Conservation (phyloP, 2,797 vertebrate genomes). For the Coilia nasus region DNA sequence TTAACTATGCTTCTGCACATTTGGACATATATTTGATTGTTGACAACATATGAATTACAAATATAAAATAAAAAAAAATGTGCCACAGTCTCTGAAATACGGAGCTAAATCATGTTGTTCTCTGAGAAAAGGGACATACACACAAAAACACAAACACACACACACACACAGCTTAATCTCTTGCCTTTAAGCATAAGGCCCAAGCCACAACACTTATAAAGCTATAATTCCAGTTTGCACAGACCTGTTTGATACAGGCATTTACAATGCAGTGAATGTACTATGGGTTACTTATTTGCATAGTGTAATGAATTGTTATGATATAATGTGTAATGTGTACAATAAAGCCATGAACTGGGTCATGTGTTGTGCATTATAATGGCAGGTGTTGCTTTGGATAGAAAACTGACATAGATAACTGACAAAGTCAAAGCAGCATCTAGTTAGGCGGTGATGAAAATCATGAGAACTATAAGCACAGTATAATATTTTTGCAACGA, state of each 20-base stretch:
- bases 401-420: not conserved
- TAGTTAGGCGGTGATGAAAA: no score
- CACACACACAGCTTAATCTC: not conserved
- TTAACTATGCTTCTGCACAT: no score
- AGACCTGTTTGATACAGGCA: not conserved
- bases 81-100: not conserved
- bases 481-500: no score
- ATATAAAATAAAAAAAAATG: not conserved
- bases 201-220: not conserved
- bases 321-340: not conserved
- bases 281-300: not conserved
- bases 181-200: not conserved
- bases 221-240: not conserved
- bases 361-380: slow-evolving; percentile 1
- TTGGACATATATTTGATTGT: not conserved
- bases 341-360: slow-evolving; percentile 4
- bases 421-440: not conserved
- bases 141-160: no score
- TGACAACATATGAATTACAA: not conserved
- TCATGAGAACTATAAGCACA: no score
- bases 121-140: not conserved
- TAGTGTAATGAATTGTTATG: not conserved
- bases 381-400: not conserved
- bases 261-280: not conserved
- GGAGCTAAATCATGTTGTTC: not conserved